A percentile compares a stretch with the other conserved stretches of the same genome.
These are phyloP conservation scores for Thomomys bottae DNA, from an alignment of 2,113 vertebrate species.

Conservation along the genomic window DNA sequence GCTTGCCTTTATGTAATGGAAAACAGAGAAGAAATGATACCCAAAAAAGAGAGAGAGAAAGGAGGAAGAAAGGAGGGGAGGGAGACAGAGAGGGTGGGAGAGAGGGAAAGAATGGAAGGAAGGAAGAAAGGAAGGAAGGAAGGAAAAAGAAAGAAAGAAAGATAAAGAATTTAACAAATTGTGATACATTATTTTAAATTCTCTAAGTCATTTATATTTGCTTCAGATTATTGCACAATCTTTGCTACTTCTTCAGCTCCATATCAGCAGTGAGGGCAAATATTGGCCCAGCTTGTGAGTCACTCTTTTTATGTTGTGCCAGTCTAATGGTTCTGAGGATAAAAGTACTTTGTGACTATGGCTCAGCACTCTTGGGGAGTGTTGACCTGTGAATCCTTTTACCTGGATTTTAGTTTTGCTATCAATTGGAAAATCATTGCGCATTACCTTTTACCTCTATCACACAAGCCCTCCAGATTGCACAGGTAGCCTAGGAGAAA, in stretches of 20 bases:
- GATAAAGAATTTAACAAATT: neutral
- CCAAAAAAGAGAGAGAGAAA: neutral
- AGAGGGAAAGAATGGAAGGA: no score
- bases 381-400: neutral
- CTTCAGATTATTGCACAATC: neutral
- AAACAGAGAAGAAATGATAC: neutral
- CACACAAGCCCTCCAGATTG: neutral
- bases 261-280: neutral
- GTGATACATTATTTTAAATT: neutral
- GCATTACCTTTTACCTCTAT: neutral
- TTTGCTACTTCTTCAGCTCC: neutral
- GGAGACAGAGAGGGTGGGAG: no score
- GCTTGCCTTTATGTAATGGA: neutral
- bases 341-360: neutral
- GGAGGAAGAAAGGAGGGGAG: no score
- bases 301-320: neutral
- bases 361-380: neutral
- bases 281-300: neutral
- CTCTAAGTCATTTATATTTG: neutral
- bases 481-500: neutral
- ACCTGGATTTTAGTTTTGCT: slow-evolving; percentile 22
- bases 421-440: neutral
- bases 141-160: no score
- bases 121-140: no score
- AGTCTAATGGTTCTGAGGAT: neutral